These are phyloP conservation scores for Chaetodon trifascialis DNA, from an alignment of 2,113 vertebrate genomes.

Conservation along the genomic window DNA sequence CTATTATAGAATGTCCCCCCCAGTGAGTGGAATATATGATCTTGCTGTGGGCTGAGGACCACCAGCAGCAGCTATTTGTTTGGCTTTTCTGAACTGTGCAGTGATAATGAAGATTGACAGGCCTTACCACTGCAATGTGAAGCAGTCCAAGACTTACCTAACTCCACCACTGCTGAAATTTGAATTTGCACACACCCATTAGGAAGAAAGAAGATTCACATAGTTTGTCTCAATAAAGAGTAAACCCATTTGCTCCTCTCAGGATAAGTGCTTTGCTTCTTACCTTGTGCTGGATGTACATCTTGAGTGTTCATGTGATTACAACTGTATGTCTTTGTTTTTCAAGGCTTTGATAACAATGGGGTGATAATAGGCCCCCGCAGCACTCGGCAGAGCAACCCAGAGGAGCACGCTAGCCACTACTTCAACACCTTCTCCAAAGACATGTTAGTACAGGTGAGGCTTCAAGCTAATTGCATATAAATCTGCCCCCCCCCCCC, in stretches of 20 bases:
- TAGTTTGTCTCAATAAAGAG: neutral
- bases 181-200: neutral
- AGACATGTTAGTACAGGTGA: conserved; percentile 97
- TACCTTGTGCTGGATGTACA: conserved; percentile 26
- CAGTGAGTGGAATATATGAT: neutral
- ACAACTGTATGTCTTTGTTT: conserved; percentile 58
- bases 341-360: conserved; percentile 97
- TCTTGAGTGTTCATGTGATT: conserved; percentile 1
- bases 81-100: neutral
- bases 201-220: neutral
- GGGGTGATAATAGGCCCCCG: conserved; percentile 93
- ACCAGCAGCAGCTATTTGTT: neutral
- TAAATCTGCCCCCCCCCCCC: neutral
- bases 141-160: neutral
- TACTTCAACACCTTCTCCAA: conserved; percentile 98
- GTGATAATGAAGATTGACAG: neutral
- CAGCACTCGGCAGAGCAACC: conserved; percentile 95
- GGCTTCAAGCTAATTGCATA: conserved; percentile 14
- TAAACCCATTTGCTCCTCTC: neutral
- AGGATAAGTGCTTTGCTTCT: neutral
- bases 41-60: neutral
- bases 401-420: conserved; percentile 94
- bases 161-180: neutral
- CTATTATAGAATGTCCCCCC: neutral
- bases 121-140: neutral